phyloP scores from a whole-genome alignment of 1,140 invertebrate species.

The Centruroides vittatus region DNA sequence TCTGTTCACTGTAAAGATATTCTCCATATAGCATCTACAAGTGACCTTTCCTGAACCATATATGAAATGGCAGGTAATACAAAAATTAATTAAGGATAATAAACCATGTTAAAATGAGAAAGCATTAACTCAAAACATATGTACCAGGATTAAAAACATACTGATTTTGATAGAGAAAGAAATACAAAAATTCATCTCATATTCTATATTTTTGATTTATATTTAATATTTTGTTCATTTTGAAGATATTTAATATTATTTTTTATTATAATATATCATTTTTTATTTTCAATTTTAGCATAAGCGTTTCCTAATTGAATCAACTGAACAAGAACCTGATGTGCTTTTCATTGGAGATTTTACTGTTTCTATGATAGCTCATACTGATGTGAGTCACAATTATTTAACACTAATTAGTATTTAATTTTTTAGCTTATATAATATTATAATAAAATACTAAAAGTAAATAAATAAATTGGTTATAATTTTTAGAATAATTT shows the following conservation, averaged over 20 bases:
- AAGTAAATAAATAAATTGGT: background rate
- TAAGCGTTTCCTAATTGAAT: conserved; percentile 59
- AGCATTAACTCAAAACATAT: too few relatives aligned
- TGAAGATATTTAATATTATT: background rate
- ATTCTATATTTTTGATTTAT: too few relatives aligned
- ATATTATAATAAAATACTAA: background rate
- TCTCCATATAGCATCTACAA: too few relatives aligned
- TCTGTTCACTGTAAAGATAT: too few relatives aligned
- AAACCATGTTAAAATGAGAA: too few relatives aligned
- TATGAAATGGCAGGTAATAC: too few relatives aligned
- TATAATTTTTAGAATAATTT: background rate
- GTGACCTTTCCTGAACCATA: too few relatives aligned
- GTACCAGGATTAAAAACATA: too few relatives aligned
- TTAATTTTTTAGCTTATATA: conserved; percentile 1
- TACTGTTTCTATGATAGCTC: conserved; percentile 56
- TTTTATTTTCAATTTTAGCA: conserved; percentile 43
- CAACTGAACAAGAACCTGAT: conserved; percentile 71
- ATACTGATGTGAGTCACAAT: conserved; percentile 41
- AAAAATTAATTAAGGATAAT: too few relatives aligned
- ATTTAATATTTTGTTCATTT: too few relatives aligned
- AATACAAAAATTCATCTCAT: too few relatives aligned
- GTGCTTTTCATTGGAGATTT: conserved; percentile 84
- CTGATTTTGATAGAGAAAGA: too few relatives aligned
- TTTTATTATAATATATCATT: background rate
- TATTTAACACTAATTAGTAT: background rate